Evolutionary conservation across 1,140 invertebrate genomes (phyloP), one percentile per base, ranked within the genome.

Genomic region (Bilobella aurantiaca): DNA sequence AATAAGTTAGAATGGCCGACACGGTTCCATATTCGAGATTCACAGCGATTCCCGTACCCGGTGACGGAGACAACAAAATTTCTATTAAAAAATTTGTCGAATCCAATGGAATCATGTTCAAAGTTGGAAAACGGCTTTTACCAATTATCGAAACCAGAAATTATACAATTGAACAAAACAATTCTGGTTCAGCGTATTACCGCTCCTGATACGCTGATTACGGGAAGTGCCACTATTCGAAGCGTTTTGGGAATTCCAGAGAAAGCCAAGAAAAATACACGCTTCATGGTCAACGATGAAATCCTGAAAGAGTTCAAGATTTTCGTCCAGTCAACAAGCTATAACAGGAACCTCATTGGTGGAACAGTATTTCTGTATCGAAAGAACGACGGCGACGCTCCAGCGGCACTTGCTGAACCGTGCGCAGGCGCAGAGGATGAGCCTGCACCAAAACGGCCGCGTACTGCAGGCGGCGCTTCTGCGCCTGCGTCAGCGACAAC

Each of bases 311-410:
- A 67, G 46, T 67, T 67, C 32, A 58, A 31, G 47, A 12, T 67
- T 18, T 67, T 67, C 34, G 58, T 67, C 0, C 60, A 67, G n/a
- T 67, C 65, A 14, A 67, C 65, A 1, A 67, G 65, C 49, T 67
- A 67, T 53, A 67, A 67, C 23, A 29, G 65, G n/a, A 67, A 67
- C 46, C 27, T 67, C 0, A 58, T 67, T 42, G 65, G 65, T n/a
- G 65, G 65, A 3, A 67, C 65, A 0, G 63, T 61, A 3, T 67
- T 67, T 25, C 60, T 67, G 8, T 67, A 67, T 25, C 31, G 34
- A 27, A 62, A 67, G 59, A 5, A 28, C 8, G 28, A 62, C 16
- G 60, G 32, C 47, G 21, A 37, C 12, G 14, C 27, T 53, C 25
- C 29, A 30, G 1, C 28, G 28, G 14, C n/a, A n/a, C n/a, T n/a